Conservation (phyloP, 2,113 vertebrate species). For the Peromyscus maniculatus region DNA sequence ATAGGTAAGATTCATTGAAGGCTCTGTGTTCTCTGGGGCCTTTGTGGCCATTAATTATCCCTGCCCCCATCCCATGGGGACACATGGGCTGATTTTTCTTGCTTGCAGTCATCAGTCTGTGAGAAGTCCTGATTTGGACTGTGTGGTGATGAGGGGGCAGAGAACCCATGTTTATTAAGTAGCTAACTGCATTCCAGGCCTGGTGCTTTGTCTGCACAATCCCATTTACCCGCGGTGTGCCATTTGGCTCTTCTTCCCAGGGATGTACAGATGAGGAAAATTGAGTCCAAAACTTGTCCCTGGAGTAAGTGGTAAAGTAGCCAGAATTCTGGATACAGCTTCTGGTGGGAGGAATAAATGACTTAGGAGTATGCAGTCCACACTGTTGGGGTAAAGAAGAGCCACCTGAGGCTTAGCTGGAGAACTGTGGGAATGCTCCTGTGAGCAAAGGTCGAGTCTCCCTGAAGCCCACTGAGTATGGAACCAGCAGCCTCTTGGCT, state of each 20-base stretch:
- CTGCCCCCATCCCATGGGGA: background rate
- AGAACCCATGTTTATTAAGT: background rate
- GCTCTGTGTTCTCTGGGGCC: background rate
- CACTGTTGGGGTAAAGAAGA: background rate
- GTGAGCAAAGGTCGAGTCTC: slow-evolving; percentile 22
- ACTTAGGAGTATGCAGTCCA: background rate
- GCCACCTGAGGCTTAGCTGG: background rate
- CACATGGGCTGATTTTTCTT: slow-evolving; percentile 23
- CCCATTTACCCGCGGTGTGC: background rate
- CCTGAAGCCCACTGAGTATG: background rate
- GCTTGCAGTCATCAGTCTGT: background rate
- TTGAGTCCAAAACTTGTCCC: background rate
- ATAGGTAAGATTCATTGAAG: slow-evolving; percentile 6
- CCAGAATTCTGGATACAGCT: background rate
- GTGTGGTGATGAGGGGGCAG: background rate
- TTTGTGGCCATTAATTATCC: slow-evolving; percentile 57
- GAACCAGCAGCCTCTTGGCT: slow-evolving; percentile 27
- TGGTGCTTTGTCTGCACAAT: background rate
- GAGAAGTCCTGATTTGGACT: slow-evolving; percentile 44
- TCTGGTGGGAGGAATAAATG: background rate
- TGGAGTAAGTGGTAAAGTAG: background rate
- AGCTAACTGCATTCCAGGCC: background rate
- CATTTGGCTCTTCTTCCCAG: background rate
- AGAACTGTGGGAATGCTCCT: background rate
- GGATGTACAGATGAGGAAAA: slow-evolving; percentile 61